These are phyloP conservation scores for Solea solea DNA, from an alignment of 2,113 vertebrate genomes.

Conservation along the genomic window DNA sequence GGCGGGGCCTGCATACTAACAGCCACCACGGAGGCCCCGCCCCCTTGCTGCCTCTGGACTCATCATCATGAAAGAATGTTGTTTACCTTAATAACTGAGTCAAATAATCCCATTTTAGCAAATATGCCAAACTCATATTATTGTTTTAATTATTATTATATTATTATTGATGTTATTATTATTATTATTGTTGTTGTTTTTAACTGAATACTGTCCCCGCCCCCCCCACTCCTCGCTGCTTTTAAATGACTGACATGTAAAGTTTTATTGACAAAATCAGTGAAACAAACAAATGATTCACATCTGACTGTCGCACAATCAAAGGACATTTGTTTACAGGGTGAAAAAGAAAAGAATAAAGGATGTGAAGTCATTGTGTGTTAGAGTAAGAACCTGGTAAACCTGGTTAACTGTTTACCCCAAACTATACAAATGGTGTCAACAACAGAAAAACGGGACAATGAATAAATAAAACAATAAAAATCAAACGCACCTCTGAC, in stretches of 20 bases:
- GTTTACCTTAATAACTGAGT: constrained; percentile 81
- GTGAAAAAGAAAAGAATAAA: constrained; percentile 49
- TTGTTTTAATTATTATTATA: constrained; percentile 69
- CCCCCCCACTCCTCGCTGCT: constrained; percentile 37
- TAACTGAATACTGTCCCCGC: constrained; percentile 57
- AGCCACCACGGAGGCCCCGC: constrained; percentile 60
- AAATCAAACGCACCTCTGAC: too few relatives aligned
- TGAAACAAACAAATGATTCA: constrained; percentile 27
- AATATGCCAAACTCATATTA: constrained; percentile 85
- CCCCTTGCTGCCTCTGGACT: constrained; percentile 67
- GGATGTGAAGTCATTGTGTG: constrained; percentile 60
- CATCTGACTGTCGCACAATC: constrained; percentile 89
- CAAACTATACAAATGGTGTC: too few relatives aligned
- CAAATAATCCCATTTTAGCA: constrained; percentile 75
- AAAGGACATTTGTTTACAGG: constrained; percentile 86
- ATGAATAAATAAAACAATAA: too few relatives aligned
- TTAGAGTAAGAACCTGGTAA: constrained; percentile 73
- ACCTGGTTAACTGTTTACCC: too few relatives aligned
- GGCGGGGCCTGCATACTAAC: constrained; percentile 82
- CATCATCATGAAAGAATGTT: constrained; percentile 63
- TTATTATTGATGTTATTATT: constrained; percentile 76
- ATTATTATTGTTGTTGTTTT: constrained; percentile 68
- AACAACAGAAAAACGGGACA: too few relatives aligned
- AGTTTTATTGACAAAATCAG: constrained; percentile 77
- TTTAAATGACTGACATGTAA: constrained; percentile 78